Evolutionary conservation across 1,140 invertebrate genomes (phyloP).

Genomic region (Centruroides vittatus): DNA sequence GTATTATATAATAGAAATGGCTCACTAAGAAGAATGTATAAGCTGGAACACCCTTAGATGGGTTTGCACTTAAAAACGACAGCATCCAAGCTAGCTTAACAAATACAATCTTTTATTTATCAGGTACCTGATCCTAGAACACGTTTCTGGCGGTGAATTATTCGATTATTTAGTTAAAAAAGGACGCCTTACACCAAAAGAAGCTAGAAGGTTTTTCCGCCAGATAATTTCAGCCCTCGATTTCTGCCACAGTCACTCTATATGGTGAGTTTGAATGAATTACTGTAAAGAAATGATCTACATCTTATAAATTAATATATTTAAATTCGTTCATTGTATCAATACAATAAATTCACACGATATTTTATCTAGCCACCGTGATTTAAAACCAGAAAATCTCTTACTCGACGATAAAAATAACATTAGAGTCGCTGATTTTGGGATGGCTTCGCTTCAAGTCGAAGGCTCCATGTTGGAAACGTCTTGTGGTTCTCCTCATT

Average conservation of each 20-base stretch:
- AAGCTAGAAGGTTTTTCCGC: constrained; percentile 91
- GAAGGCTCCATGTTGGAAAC: constrained; percentile 96
- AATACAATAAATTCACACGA: no score
- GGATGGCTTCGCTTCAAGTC: constrained; percentile 96
- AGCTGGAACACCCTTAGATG: no score
- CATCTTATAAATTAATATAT: no score
- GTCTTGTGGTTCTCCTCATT: constrained; percentile 96
- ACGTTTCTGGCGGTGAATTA: constrained; percentile 94
- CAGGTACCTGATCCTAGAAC: constrained; percentile 93
- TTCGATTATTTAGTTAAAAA: constrained; percentile 99
- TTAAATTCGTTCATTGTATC: no score
- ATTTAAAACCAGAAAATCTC: constrained; percentile 96
- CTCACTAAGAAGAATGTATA: no score
- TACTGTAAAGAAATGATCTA: no score
- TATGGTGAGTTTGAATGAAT: constrained; percentile 74
- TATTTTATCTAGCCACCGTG: constrained; percentile 68
- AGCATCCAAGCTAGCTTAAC: no score
- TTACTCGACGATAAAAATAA: constrained; percentile 96
- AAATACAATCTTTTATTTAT: constrained; percentile 29
- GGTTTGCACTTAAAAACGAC: no score
- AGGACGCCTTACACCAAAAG: constrained; percentile 90
- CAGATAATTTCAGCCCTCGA: constrained; percentile 98
- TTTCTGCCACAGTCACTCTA: constrained; percentile 98
- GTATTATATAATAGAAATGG: no score
- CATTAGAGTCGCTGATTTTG: constrained; percentile 97